These are phyloP conservation scores for Sylvia atricapilla DNA, from an alignment of 2,113 vertebrate genomes.

Conservation along the genomic window DNA sequence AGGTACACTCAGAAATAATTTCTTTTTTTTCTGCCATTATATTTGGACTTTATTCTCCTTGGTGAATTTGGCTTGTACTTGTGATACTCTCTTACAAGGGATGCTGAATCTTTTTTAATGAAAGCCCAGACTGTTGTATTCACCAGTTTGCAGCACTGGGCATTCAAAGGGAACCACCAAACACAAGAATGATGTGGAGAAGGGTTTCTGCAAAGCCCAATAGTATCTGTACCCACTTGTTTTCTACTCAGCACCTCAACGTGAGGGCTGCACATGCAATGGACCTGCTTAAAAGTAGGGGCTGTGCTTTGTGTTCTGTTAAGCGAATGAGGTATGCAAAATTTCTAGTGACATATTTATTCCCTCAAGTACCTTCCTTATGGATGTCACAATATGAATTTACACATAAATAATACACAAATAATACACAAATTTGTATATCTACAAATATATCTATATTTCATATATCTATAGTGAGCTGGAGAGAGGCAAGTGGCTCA, in stretches of 20 bases:
- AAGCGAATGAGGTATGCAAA: not conserved
- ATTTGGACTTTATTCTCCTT: not conserved
- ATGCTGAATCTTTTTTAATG: no score
- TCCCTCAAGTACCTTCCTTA: not conserved
- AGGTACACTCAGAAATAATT: not conserved
- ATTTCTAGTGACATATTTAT: not conserved
- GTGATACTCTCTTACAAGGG: not conserved
- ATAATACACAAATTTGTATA: not conserved
- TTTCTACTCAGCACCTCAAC: not conserved
- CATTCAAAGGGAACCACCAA: not conserved
- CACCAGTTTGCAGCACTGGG: not conserved
- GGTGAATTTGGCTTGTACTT: not conserved
- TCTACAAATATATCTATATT: not conserved
- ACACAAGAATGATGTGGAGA: not conserved
- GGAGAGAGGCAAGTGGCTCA: rapidly evolving
- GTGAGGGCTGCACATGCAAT: rapidly evolving
- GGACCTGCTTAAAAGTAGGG: not conserved
- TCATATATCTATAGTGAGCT: not conserved
- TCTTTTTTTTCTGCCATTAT: not conserved
- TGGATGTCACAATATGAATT: not conserved
- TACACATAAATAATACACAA: no score
- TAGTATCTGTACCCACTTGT: not conserved
- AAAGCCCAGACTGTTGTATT: not conserved
- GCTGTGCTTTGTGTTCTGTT: not conserved
- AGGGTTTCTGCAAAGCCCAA: not conserved